Conservation (phyloP, 2,113 vertebrate genomes). For the Crypturellus undulatus region DNA sequence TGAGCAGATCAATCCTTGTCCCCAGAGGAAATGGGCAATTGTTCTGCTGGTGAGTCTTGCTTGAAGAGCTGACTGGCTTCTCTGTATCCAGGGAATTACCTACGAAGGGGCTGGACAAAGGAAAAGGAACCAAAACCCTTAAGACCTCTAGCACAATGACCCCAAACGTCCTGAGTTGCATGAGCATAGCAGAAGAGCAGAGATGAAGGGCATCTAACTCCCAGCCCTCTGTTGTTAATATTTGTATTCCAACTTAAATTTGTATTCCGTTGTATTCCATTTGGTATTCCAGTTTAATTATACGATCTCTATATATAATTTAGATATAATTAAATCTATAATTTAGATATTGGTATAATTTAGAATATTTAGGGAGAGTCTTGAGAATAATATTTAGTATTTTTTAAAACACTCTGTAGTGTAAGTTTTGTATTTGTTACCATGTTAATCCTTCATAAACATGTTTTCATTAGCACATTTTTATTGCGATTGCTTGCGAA, state of each 20-base stretch:
- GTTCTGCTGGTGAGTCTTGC: background rate
- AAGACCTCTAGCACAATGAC: background rate
- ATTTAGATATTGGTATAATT: background rate
- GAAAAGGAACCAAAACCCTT: background rate
- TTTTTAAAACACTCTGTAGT: background rate
- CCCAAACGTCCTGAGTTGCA: background rate
- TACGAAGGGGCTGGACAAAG: background rate
- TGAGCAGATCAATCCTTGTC: background rate
- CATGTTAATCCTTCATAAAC: conserved; percentile 32
- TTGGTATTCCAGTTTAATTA: conserved; percentile 16
- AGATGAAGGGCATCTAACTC: background rate
- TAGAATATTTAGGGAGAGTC: conserved; percentile 1
- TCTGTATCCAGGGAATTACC: background rate
- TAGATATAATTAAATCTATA: no score
- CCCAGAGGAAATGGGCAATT: background rate
- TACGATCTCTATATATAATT: background rate
- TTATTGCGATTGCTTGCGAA: conserved; percentile 42
- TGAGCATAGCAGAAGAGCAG: background rate
- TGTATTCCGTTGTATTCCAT: background rate
- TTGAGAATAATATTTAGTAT: conserved; percentile 18
- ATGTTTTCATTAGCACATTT: conserved; percentile 33
- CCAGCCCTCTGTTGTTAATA: background rate
- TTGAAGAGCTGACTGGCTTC: background rate
- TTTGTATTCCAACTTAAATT: conserved; percentile 1
- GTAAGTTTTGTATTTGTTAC: conserved; percentile 37